Evolutionary conservation across 1,140 invertebrate species (phyloP).

Genomic region (Neodiprion pinetum): DNA sequence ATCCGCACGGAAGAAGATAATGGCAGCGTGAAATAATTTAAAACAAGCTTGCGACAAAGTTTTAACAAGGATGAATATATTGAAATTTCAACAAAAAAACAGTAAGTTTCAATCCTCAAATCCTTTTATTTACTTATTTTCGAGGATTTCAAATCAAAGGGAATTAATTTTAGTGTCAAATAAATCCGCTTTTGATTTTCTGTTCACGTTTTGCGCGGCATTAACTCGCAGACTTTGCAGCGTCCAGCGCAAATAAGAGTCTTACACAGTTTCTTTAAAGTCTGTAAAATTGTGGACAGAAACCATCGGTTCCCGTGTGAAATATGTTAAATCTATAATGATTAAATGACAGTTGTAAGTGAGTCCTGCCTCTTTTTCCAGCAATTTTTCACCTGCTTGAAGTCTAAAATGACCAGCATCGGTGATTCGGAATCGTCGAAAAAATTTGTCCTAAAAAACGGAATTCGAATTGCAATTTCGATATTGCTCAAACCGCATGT

Average conservation of each 20-base stretch:
- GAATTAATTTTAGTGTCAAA: no score
- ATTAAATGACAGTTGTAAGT: no score
- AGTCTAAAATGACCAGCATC: constrained; percentile 16
- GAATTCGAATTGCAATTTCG: constrained; percentile 29
- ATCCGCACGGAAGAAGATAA: constrained; percentile 24
- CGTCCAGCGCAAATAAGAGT: no score
- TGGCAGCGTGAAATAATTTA: constrained; percentile 29
- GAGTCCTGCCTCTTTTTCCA: not conserved
- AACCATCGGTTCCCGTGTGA: no score
- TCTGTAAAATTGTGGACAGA: no score
- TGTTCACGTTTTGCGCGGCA: no score
- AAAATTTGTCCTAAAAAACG: constrained; percentile 28
- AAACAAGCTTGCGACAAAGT: constrained; percentile 33
- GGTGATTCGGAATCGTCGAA: constrained; percentile 15
- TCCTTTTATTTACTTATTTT: no score
- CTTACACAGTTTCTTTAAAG: no score
- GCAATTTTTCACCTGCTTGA: constrained; percentile 22
- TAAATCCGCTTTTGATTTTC: no score
- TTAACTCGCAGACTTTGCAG: no score
- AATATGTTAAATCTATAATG: no score
- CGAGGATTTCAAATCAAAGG: no score
- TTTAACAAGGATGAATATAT: constrained; percentile 35
- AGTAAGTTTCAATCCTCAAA: not conserved
- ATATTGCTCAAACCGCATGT: constrained; percentile 28
- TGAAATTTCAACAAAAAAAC: constrained; percentile 5